Percentiles rank a stretch among this genome's conserved stretches.
Evolutionary conservation across 2,113 vertebrate genomes (phyloP).

Genomic region (Calidris pugnax): DNA sequence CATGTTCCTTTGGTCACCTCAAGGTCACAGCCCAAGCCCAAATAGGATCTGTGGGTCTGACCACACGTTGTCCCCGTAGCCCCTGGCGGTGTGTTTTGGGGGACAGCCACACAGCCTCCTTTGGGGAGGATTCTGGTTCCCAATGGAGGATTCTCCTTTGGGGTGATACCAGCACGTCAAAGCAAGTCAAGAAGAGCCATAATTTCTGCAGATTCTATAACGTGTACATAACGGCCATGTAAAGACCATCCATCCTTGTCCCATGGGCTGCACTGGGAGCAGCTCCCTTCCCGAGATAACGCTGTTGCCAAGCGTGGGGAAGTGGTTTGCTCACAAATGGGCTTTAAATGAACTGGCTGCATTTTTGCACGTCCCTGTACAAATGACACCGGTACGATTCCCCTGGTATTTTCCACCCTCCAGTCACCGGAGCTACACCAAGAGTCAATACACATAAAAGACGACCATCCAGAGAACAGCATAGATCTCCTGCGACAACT

Average conservation of each 20-base stretch:
- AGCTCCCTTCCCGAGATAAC: background rate
- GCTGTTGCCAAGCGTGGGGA: fast-evolving
- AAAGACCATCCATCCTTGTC: fast-evolving
- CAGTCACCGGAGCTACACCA: background rate
- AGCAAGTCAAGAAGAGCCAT: background rate
- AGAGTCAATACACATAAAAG: background rate
- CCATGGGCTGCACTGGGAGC: background rate
- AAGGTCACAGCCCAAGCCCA: background rate
- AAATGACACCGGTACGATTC: fast-evolving
- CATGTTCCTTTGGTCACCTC: background rate
- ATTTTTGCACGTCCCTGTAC: fast-evolving
- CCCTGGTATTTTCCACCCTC: background rate
- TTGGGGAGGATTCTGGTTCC: background rate
- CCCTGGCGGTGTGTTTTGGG: no score
- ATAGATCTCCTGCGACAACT: background rate
- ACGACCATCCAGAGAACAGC: background rate
- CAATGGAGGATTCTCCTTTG: background rate
- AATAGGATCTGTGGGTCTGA: background rate
- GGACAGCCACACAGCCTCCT: background rate
- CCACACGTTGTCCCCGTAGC: fast-evolving
- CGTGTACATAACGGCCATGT: fast-evolving
- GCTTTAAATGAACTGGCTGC: background rate
- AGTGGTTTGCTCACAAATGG: fast-evolving
- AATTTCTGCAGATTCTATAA: fast-evolving
- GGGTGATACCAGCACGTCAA: background rate